A percentile compares a stretch with the other conserved stretches of the same genome.
phyloP scores from a whole-genome alignment of 2,797 vertebrate genomes.

The Enteromius unitaeniatus region DNA sequence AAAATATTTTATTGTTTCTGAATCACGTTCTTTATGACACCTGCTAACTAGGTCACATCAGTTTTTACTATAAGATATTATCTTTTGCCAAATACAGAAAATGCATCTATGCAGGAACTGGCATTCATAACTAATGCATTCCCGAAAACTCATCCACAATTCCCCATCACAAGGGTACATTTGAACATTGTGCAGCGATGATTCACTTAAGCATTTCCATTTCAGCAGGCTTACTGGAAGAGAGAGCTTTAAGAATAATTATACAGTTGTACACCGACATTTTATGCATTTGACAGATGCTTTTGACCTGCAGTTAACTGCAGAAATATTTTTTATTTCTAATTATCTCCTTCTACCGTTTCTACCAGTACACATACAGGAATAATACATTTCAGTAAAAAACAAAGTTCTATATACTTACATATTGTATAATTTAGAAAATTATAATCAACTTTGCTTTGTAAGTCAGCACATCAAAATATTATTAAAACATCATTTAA shows the following conservation, averaged over 20 bases:
- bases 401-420: background rate
- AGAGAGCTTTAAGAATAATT: constrained; percentile 11
- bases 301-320: background rate
- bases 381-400: background rate
- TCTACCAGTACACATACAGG: background rate
- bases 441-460: background rate
- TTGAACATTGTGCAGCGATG: background rate
- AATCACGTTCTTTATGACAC: constrained; percentile 10
- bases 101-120: background rate
- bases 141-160: constrained; percentile 11
- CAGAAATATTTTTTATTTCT: background rate
- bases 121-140: constrained; percentile 27
- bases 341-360: background rate
- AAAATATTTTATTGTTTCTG: background rate
- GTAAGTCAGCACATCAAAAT: background rate
- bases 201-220: constrained; percentile 15
- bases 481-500: background rate
- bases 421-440: background rate
- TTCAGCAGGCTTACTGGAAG: constrained; percentile 7
- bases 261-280: background rate
- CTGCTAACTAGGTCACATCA: constrained; percentile 12
- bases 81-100: constrained; percentile 5
- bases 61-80: constrained; percentile 18
- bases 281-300: background rate
- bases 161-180: background rate